Conservation (phyloP, 1,140 invertebrate species). For the Schlechtendalia chinensis region DNA sequence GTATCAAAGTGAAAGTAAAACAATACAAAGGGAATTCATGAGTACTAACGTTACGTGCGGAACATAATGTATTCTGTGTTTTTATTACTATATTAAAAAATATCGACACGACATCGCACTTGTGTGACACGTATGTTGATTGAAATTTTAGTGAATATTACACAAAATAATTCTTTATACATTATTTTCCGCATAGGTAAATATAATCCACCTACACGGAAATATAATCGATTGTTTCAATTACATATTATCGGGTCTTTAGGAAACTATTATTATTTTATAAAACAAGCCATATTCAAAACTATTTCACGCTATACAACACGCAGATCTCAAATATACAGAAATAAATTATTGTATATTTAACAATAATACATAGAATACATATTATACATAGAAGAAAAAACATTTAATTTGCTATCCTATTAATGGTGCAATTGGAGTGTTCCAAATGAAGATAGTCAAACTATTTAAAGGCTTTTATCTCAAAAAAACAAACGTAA, state of each 20-base stretch:
- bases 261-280: background rate
- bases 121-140: too few relatives aligned
- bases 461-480: too few relatives aligned
- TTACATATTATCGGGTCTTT: background rate
- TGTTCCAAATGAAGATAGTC: too few relatives aligned
- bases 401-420: too few relatives aligned
- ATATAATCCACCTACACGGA: background rate
- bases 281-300: background rate
- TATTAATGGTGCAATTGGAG: too few relatives aligned
- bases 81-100: background rate
- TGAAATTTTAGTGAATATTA: too few relatives aligned
- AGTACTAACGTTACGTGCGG: conserved; percentile 2
- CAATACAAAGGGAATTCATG: conserved; percentile 13
- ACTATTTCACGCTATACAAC: background rate
- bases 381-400: too few relatives aligned
- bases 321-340: too few relatives aligned
- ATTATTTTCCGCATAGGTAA: too few relatives aligned
- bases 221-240: background rate
- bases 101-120: background rate
- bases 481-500: too few relatives aligned
- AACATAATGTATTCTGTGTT: background rate
- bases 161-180: background rate
- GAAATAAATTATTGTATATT: too few relatives aligned
- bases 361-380: too few relatives aligned
- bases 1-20: conserved; percentile 45